Percentiles rank a stretch among this genome's conserved stretches.
Evolutionary conservation across 2,888 invertebrate genomes (phyloP).

Genomic region (Bembecia ichneumoniformis): DNA sequence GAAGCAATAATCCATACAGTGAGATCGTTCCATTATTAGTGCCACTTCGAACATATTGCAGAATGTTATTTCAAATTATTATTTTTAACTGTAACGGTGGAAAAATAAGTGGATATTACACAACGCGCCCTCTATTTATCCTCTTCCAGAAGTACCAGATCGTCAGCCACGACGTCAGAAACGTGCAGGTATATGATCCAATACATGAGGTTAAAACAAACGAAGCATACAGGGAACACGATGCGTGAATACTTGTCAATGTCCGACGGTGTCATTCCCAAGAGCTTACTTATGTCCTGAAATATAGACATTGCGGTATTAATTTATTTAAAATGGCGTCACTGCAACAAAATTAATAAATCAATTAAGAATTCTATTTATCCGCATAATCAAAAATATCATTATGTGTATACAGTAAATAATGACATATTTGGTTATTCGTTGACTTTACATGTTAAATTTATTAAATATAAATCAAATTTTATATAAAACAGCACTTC

Average conservation of each 20-base stretch:
- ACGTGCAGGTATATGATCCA: slow-evolving; percentile 98
- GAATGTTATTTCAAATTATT: slow-evolving; percentile 50
- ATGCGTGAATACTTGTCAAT: slow-evolving; percentile 99
- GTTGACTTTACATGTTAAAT: no score
- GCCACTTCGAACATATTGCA: slow-evolving; percentile 4
- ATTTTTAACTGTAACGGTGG: slow-evolving; percentile 16
- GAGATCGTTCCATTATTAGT: slow-evolving; percentile 2
- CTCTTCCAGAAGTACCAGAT: slow-evolving; percentile 86
- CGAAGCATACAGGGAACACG: slow-evolving; percentile 98
- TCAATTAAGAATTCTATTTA: no score
- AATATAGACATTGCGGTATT: slow-evolving; percentile 17
- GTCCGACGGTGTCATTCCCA: slow-evolving; percentile 95
- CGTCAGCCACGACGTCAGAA: slow-evolving; percentile 95
- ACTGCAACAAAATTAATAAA: no score
- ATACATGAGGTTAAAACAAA: slow-evolving; percentile 98
- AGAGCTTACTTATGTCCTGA: slow-evolving; percentile 89
- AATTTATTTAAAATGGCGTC: no score
- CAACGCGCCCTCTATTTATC: slow-evolving; percentile 61
- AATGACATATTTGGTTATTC: no score
- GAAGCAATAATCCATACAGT: not conserved
- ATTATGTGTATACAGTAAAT: no score
- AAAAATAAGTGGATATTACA: slow-evolving; percentile 1
- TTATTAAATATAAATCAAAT: no score
- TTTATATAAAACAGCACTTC: no score
- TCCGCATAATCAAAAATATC: no score